phyloP scores from a whole-genome alignment of 2,888 invertebrate species.

The Choristoneura rosaceana region DNA sequence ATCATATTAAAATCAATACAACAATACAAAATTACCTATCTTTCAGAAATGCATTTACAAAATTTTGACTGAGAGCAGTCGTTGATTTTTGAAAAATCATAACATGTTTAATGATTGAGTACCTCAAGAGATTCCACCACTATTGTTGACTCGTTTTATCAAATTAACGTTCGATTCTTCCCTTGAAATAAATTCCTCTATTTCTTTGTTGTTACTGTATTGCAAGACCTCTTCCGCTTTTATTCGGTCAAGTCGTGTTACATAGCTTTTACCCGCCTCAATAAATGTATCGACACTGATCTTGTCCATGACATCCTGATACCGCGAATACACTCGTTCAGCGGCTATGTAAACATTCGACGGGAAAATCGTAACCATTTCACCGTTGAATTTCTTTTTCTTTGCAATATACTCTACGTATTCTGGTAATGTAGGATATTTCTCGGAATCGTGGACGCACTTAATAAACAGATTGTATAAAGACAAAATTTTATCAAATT shows the following conservation, averaged over 20 bases:
- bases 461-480: conserved; percentile 45
- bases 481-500: conserved; percentile 48
- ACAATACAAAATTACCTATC: too few relatives aligned
- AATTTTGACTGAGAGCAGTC: too few relatives aligned
- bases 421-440: conserved; percentile 45
- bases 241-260: conserved; percentile 46
- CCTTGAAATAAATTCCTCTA: conserved; percentile 46
- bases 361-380: conserved; percentile 48
- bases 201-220: conserved; percentile 47
- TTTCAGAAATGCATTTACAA: too few relatives aligned
- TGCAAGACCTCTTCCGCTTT: conserved; percentile 48
- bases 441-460: conserved; percentile 42
- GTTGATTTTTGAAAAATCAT: too few relatives aligned
- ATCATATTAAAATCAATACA: too few relatives aligned
- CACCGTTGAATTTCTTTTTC: conserved; percentile 43
- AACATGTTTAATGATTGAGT: too few relatives aligned
- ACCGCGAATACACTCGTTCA: conserved; percentile 36
- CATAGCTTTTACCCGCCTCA: conserved; percentile 41
- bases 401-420: conserved; percentile 45
- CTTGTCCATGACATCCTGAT: conserved; percentile 40
- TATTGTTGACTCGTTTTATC: neutral
- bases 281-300: conserved; percentile 47
- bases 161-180: conserved; percentile 45
- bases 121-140: too few relatives aligned
- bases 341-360: conserved; percentile 28